Evolutionary conservation across 2,888 invertebrate genomes (phyloP), one percentile per base, ranked within the genome.

Genomic region (Polydesmus complanatus): DNA sequence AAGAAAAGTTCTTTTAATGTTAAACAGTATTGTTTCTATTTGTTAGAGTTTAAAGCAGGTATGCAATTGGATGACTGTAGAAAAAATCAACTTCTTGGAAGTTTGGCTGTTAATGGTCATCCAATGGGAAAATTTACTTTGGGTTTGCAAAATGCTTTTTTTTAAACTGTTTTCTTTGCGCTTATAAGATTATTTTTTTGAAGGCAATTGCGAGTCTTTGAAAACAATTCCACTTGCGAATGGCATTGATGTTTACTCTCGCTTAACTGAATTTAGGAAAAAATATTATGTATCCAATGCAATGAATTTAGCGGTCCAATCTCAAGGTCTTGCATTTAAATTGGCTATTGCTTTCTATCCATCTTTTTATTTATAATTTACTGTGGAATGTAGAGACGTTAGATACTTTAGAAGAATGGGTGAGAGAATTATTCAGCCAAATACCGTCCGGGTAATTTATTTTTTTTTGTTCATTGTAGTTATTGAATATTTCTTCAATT

Each of bases 301-400:
- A 66, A 93, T 94, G 91, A 90, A 86, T 8, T 74, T 93, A 1
- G 86, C 87, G 52, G 80, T 92, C 22, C 89, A 90, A 77, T 71
- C 73, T 18, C 69, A 69, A 66, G 71, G 71, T 71, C 8, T 54
- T n/a, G n/a, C n/a, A n/a, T n/a, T n/a, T n/a, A n/a, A n/a, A n/a
- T n/a, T n/a, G n/a, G 14, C 37, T 5, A 5, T 37, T 37, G 14
- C 8, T 37, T 37, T 37, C 14, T 5, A 37, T 8, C 8, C 37
- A 8, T 8, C 5, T 37, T 37, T 5, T 14, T 37, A 5, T 37
- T 48, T 2, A 51, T 27, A n/a, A 48, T 27, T 37, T 47, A 3
- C 3, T n/a, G n/a, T 50, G 48, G 48, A 21, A 27, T 62, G n/a
- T 66, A 74, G 69, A 69, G 63, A 64, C 65, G 56, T 72, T 86